Percentiles rank a stretch among this genome's conserved stretches.
phyloP scores from a whole-genome alignment of 2,113 vertebrate species.

The Collichthys lucidus region DNA sequence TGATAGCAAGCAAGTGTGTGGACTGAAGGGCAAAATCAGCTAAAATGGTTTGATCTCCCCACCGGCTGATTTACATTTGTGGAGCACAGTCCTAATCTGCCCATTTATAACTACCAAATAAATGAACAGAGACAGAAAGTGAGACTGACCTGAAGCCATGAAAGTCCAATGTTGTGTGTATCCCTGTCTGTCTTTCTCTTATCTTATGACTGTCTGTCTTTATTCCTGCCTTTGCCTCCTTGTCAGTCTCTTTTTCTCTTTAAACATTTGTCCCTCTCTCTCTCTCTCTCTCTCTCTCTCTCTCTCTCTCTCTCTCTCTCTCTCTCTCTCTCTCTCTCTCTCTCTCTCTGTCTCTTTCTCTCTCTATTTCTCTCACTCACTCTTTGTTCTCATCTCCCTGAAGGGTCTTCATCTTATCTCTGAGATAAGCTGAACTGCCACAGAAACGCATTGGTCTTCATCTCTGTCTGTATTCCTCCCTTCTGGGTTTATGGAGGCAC shows the following conservation, averaged over 20 bases:
- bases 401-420: slow-evolving; percentile 72
- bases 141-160: slow-evolving; percentile 51
- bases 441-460: slow-evolving; percentile 66
- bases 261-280: slow-evolving; percentile 47
- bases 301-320: too few species aligned
- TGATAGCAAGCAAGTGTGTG: slow-evolving; percentile 73
- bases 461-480: slow-evolving; percentile 50
- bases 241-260: slow-evolving; percentile 22
- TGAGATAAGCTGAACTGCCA: slow-evolving; percentile 64
- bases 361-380: slow-evolving; percentile 33
- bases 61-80: slow-evolving; percentile 81
- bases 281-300: too few species aligned
- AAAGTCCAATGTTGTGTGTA: slow-evolving; percentile 24
- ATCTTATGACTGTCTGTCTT: slow-evolving; percentile 28
- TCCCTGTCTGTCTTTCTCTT: slow-evolving; percentile 7
- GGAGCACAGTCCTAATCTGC: slow-evolving; percentile 71
- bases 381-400: slow-evolving; percentile 70
- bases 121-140: slow-evolving; percentile 45
- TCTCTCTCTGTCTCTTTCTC: slow-evolving; percentile 47
- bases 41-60: slow-evolving; percentile 79
- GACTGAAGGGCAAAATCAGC: slow-evolving; percentile 75
- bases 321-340: slow-evolving; percentile 42
- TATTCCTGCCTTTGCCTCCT: slow-evolving; percentile 19
- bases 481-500: slow-evolving; percentile 57
- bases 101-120: slow-evolving; percentile 76